Base-by-base conservation (phyloP, 2,113 vertebrate genomes). In the Pristiophorus japonicus region DNA sequence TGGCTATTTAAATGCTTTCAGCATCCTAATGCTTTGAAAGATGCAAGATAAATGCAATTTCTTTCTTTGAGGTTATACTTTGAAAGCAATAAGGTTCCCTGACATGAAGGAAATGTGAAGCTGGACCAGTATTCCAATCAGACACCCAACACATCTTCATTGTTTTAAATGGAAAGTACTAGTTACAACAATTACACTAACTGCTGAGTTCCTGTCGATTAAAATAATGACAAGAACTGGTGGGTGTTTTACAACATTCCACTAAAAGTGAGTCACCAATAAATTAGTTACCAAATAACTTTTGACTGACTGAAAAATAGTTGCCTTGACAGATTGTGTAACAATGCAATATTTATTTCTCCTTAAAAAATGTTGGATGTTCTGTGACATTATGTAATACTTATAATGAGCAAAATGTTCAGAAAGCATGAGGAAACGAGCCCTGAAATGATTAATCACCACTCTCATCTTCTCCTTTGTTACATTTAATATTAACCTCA, bases 161-260 rank as follows among this genome's bases (percentile, higher is more conserved):
- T 94, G 92, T 66, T 94, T 67, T 27, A 34, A 94, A 47, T 45
- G 63, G 62, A 45, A 67, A 67, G 38, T 24, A 22, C 42, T 67
- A 4, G 10, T 94, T 42, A 94, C 92, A 65, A 94, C 67, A 94
- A n/a, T 91, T n/a, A 34, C 62, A 18, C 30, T 1, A n/a, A 65
- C 24, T 45, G 92, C 63, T 67, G 92, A 94, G 20, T 94, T 94
- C 92, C 63, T 67, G 65, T 94, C 67, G 63, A 45, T 51, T 90
- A 51, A 94, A 94, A 94, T 38, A 94, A 94, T 70, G 22, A 45
- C 65, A 67, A 65, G 92, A 94, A 47, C 38, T 94, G n/a, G 14
- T 62, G 51, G 63, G 63, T 67, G 92, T 30, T 67, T 94, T 18
- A 34, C 62, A 90, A 59, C 1, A 59, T 94, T 67, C 65, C 34